These are phyloP conservation scores for Amphimallon solstitiale DNA, from an alignment of 2,888 invertebrate genomes.

Conservation along the genomic window DNA sequence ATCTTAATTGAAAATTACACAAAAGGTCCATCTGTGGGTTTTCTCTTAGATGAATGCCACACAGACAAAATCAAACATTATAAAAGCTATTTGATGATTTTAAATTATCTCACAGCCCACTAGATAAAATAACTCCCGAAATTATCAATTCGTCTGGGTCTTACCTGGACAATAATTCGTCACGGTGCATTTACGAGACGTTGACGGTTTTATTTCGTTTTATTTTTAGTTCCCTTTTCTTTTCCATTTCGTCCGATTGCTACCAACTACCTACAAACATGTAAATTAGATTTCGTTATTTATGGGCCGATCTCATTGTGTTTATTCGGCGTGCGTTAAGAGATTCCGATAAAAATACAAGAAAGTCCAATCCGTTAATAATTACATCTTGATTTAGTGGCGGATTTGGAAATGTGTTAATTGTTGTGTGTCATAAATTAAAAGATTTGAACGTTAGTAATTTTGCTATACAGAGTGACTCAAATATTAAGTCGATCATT, in stretches of 20 bases:
- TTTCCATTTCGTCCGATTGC: too few relatives aligned
- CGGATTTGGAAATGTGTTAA: conserved; percentile 12
- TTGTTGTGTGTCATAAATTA: not conserved
- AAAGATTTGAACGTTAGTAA: too few relatives aligned
- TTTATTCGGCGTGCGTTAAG: conserved; percentile 21
- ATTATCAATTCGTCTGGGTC: conserved; percentile 32
- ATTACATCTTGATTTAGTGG: conserved; percentile 17
- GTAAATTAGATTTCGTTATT: conserved; percentile 31
- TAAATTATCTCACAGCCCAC: conserved; percentile 21
- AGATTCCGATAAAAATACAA: not conserved
- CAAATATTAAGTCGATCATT: too few relatives aligned
- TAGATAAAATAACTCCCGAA: conserved; percentile 28
- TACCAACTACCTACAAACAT: conserved; percentile 2
- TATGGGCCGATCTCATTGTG: conserved; percentile 16
- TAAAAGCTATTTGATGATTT: conserved; percentile 22
- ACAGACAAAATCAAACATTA: conserved; percentile 9
- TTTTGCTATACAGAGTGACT: too few relatives aligned
- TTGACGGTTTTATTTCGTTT: not conserved
- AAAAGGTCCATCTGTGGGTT: not conserved
- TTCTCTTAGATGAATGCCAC: conserved; percentile 16
- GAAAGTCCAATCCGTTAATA: not conserved
- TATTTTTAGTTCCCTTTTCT: not conserved
- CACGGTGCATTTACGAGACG: conserved; percentile 17
- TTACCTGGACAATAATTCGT: conserved; percentile 30
- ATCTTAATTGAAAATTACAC: conserved; percentile 27